Percentiles rank a stretch among this genome's conserved stretches.
Conservation (phyloP, 2,797 vertebrate species). For the Sandelia bainsii region DNA sequence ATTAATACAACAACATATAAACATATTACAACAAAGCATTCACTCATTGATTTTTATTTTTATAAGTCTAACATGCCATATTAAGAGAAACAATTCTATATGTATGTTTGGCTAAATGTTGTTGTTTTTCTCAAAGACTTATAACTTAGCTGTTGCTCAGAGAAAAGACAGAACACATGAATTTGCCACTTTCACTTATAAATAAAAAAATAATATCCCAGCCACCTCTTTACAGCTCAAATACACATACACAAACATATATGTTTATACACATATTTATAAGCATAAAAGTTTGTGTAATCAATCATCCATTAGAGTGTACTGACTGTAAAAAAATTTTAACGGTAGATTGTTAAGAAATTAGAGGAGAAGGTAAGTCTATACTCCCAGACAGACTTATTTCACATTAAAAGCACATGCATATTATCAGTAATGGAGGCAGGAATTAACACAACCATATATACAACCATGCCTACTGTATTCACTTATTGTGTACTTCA, state of each 20-base stretch:
- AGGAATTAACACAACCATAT: conserved; percentile 23
- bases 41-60: too few relatives aligned
- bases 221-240: conserved; percentile 9
- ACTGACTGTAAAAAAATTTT: conserved; percentile 49
- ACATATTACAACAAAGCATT: too few relatives aligned
- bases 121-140: conserved; percentile 11
- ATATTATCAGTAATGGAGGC: conserved; percentile 40
- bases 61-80: background rate
- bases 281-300: conserved; percentile 41
- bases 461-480: background rate
- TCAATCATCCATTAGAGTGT: conserved; percentile 59
- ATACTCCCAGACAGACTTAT: conserved; percentile 50
- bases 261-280: conserved; percentile 33
- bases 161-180: too few relatives aligned
- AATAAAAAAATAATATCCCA: too few relatives aligned
- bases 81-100: background rate
- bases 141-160: too few relatives aligned
- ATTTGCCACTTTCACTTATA: too few relatives aligned
- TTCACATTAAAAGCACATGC: conserved; percentile 41
- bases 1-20: too few relatives aligned
- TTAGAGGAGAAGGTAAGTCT: conserved; percentile 33
- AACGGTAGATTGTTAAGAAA: conserved; percentile 40
- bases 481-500: conserved; percentile 7
- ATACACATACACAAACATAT: conserved; percentile 15
- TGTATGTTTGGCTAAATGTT: background rate